phyloP scores from a whole-genome alignment of 2,797 vertebrate species.

The Simalia tracyae region DNA sequence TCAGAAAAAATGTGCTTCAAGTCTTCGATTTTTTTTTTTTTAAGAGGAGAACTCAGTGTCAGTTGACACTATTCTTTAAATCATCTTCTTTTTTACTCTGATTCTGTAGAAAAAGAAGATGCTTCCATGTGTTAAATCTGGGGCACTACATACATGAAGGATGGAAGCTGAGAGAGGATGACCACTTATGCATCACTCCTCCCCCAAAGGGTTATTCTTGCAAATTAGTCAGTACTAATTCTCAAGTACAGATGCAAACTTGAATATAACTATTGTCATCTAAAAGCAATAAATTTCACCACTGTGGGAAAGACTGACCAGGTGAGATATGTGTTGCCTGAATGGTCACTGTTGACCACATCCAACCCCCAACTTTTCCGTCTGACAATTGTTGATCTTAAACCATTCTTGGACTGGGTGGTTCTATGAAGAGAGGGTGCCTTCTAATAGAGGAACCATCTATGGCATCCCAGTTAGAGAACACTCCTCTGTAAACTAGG shows the following conservation, averaged over 20 bases:
- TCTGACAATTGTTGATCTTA: neutral
- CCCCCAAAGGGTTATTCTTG: neutral
- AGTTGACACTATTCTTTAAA: slow-evolving; percentile 17
- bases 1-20: neutral
- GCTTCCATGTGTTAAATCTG: neutral
- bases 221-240: neutral
- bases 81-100: neutral
- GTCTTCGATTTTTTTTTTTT: neutral
- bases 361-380: neutral
- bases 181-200: neutral
- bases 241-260: neutral
- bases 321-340: neutral
- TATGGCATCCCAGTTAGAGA: neutral
- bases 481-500: neutral
- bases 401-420: neutral
- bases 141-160: accelerated
- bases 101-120: neutral
- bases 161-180: neutral
- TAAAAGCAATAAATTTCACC: neutral
- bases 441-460: neutral
- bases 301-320: neutral
- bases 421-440: neutral
- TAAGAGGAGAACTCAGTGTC: too few relatives aligned
- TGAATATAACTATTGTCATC: neutral
- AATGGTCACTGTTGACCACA: neutral